These are phyloP conservation scores for Zeugodacus cucurbitae DNA, from an alignment of 1,140 invertebrate species.

Conservation along the genomic window DNA sequence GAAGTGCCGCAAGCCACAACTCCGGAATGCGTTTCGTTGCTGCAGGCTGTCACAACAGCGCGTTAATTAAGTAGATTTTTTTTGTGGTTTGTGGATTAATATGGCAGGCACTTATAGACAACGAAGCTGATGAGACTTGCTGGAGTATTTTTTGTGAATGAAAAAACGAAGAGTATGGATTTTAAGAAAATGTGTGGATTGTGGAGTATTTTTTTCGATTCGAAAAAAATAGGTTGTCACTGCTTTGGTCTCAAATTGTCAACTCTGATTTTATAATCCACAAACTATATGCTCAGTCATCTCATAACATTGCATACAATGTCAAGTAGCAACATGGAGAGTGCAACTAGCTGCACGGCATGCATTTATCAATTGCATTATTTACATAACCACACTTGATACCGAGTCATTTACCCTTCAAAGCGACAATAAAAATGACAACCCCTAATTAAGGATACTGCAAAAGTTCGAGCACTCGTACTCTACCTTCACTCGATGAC, in stretches of 20 bases:
- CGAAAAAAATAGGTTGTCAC: too few species aligned
- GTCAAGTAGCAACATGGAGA: not conserved
- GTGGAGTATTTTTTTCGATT: too few species aligned
- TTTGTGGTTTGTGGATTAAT: not conserved
- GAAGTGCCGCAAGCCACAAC: slow-evolving; percentile 5
- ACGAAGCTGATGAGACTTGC: too few species aligned
- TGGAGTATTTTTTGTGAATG: too few species aligned
- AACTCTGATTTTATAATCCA: not conserved
- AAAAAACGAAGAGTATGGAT: too few species aligned
- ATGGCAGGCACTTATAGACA: not conserved
- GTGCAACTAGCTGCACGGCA: not conserved
- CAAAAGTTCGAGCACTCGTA: not conserved
- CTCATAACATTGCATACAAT: not conserved
- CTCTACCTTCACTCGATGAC: not conserved
- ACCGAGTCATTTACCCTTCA: not conserved
- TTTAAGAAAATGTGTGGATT: too few species aligned
- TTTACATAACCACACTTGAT: not conserved
- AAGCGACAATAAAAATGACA: not conserved
- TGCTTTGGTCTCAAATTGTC: too few species aligned
- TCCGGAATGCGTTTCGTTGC: not conserved
- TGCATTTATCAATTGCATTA: not conserved
- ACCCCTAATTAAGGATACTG: not conserved
- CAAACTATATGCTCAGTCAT: not conserved
- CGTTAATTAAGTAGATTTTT: slow-evolving; percentile 14
- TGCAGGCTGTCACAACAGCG: slow-evolving; percentile 21